A percentile compares a stretch with the other conserved stretches of the same genome.
Conservation (phyloP, 92 coral and sea anemone species). For the Zoanthus sociatus region DNA sequence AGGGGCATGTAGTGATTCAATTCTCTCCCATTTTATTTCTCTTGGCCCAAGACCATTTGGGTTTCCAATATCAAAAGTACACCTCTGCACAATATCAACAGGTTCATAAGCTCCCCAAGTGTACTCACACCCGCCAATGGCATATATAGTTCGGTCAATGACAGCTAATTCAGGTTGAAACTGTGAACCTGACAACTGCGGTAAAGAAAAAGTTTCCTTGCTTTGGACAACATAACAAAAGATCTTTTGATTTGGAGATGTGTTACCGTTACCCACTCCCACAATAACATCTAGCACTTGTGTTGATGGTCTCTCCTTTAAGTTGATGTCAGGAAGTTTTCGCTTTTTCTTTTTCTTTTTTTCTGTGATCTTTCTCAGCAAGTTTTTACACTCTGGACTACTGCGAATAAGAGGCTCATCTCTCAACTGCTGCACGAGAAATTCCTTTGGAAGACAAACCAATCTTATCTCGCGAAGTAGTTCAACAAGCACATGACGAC, state of each 20-base stretch:
- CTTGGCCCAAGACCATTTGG: constrained; percentile 27
- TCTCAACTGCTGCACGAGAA: constrained; percentile 27
- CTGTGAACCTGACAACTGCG: constrained; percentile 24
- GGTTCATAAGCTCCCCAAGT: constrained; percentile 38
- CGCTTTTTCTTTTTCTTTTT: constrained; percentile 32
- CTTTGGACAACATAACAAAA: constrained; percentile 50
- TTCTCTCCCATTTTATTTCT: constrained; percentile 38
- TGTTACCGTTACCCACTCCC: constrained; percentile 36
- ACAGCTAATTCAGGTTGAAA: constrained; percentile 27
- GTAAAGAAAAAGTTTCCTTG: constrained; percentile 28
- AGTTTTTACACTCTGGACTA: constrained; percentile 29
- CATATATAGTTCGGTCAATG: constrained; percentile 27
- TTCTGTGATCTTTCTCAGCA: constrained; percentile 37
- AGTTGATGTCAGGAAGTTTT: constrained; percentile 41
- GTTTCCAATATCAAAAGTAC: constrained; percentile 37
- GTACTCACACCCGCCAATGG: constrained; percentile 41
- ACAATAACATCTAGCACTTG: constrained; percentile 39
- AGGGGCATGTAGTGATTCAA: constrained; percentile 40
- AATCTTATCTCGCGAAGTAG: constrained; percentile 21
- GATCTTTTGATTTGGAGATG: constrained; percentile 24
- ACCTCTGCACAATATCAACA: constrained; percentile 22
- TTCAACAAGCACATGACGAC: constrained; percentile 23
- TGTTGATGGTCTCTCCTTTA: constrained; percentile 42
- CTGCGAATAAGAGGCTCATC: constrained; percentile 32
- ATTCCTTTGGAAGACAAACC: constrained; percentile 25